Conservation (phyloP, 2,888 invertebrate species). For the Sphecodes monilicornis region DNA sequence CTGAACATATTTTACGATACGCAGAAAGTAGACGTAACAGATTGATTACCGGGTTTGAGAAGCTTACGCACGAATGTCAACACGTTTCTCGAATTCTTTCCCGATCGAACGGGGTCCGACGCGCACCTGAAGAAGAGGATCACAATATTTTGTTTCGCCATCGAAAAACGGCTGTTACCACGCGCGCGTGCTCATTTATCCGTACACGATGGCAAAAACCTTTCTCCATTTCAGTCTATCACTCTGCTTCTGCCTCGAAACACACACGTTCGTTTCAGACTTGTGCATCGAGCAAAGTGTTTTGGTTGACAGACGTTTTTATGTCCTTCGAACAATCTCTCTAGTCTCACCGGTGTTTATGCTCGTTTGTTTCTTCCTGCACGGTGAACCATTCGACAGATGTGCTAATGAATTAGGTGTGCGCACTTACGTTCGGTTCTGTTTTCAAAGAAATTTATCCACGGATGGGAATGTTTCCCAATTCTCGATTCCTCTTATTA, state of each 20-base stretch:
- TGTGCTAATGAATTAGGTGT: neutral
- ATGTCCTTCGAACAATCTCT: slow-evolving; percentile 59
- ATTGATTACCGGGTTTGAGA: neutral
- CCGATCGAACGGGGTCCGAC: neutral
- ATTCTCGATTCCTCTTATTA: too few relatives aligned
- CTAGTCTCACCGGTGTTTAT: slow-evolving; percentile 45
- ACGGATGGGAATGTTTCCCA: neutral
- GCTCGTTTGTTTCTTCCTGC: slow-evolving; percentile 32
- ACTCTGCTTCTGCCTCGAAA: neutral
- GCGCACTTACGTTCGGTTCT: neutral
- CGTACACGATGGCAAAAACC: slow-evolving; percentile 29
- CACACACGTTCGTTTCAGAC: neutral
- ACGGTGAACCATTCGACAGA: neutral
- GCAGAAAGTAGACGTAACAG: neutral
- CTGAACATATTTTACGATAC: neutral
- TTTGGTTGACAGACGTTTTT: slow-evolving; percentile 59
- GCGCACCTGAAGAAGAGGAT: neutral
- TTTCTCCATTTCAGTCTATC: neutral
- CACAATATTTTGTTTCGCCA: slow-evolving; percentile 13
- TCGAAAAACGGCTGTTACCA: slow-evolving; percentile 27
- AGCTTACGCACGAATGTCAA: neutral
- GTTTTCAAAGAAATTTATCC: neutral
- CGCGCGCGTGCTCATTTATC: neutral
- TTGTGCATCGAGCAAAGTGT: slow-evolving; percentile 59
- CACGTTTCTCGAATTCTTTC: neutral